phyloP scores from a whole-genome alignment of 2,797 vertebrate species.

The Protonibea diacanthus region DNA sequence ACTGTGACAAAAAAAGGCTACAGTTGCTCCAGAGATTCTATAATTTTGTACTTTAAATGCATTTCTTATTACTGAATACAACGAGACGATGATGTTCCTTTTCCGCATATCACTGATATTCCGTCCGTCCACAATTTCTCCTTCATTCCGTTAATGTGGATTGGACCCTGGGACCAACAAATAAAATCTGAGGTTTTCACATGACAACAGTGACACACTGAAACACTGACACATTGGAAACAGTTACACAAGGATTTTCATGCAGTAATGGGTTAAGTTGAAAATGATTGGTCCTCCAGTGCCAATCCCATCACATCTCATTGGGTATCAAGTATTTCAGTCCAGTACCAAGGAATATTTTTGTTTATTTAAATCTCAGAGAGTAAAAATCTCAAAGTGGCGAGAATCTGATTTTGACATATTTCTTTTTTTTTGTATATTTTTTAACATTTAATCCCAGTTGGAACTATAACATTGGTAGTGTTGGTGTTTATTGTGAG shows the following conservation, averaged over 20 bases:
- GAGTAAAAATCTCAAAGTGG: neutral
- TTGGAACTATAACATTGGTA: neutral
- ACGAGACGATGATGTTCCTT: neutral
- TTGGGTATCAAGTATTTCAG: slow-evolving; percentile 10
- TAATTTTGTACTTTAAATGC: too few relatives aligned
- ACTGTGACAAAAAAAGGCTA: neutral
- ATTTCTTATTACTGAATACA: neutral
- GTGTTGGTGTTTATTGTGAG: slow-evolving; percentile 1
- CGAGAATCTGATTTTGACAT: neutral
- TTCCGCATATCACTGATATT: neutral
- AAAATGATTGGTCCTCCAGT: slow-evolving; percentile 33
- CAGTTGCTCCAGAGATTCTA: too few relatives aligned
- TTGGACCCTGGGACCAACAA: slow-evolving; percentile 29
- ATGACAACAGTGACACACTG: slow-evolving; percentile 56
- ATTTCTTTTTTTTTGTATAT: neutral
- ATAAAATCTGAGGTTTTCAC: slow-evolving; percentile 44
- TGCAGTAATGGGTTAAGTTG: slow-evolving; percentile 60
- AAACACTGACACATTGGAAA: slow-evolving; percentile 63
- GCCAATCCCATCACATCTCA: neutral
- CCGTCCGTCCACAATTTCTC: neutral
- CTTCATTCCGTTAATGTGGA: neutral
- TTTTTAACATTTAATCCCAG: slow-evolving; percentile 2
- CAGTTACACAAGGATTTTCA: slow-evolving; percentile 58
- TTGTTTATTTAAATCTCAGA: slow-evolving; percentile 10
- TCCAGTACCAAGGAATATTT: slow-evolving; percentile 11